Base-by-base conservation (phyloP, 2,888 invertebrate species). In the Crematogaster levior region DNA sequence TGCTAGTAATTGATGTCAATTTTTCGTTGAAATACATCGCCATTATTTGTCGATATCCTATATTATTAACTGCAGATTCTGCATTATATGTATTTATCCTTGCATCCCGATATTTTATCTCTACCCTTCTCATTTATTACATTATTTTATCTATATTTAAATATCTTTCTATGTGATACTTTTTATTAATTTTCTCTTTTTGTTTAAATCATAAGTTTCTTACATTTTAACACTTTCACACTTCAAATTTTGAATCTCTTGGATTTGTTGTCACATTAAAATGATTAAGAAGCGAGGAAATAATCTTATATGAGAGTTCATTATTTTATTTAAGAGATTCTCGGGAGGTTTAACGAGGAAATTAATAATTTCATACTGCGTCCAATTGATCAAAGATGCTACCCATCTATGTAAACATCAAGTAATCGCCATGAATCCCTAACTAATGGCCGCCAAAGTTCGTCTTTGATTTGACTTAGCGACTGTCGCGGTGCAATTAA, bases 401-500 rank as follows among this genome's bases (percentile, higher is more conserved):
- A n/a, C 10, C 12, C 21, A 43, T 79, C 15, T 70, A 56, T 34
- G 43, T 70, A 79, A 79, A 79, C 72, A 79, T 21, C 72, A 70
- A 56, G 56, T 58, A 79, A 79, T 70, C 56, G 72, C 56, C 43
- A 79, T 18, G 51, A 12, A 24, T 79, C 34, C 1, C 72, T 70
- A 56, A 34, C 70, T 79, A 70, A 79, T 79, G 72, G 72, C 9
- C 18, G 43, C n/a, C 18, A 24, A 79, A 79, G 56, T 79, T 79
- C 72, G 77, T 58, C 77, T 79, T 79, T 70, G 77, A 70, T 79
- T 79, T 79, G 56, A 79, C 77, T 79, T 79, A 24, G 70, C 43
- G 43, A 79, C 70, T 79, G 77, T 70, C 70, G 46, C 51, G 34
- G 21, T 43, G 81, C 81, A 84, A 82, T 84, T 82, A 84, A 84